phyloP scores from a whole-genome alignment of 2,797 vertebrate species.

The Menidia menidia region DNA sequence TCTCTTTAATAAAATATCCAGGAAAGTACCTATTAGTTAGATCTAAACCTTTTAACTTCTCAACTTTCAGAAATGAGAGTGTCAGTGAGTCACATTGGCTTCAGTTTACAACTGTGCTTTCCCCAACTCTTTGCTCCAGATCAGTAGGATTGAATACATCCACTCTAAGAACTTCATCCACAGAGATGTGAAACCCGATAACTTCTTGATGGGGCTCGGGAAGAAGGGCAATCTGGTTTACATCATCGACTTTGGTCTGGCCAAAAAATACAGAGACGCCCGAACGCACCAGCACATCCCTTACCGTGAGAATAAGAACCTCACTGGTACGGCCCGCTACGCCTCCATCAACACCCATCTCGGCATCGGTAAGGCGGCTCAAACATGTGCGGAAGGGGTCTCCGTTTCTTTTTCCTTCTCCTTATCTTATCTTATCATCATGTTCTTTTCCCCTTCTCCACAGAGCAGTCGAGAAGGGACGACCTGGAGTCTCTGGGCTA shows the following conservation, averaged over 20 bases:
- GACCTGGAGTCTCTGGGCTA: conserved; percentile 97
- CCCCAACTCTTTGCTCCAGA: conserved; percentile 74
- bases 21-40: background rate
- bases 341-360: conserved; percentile 98
- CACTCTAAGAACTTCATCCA: conserved; percentile 99
- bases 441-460: conserved; percentile 2
- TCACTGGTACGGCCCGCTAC: conserved; percentile 96
- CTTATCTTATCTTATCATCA: accelerated
- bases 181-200: conserved; percentile 96
- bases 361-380: conserved; percentile 89
- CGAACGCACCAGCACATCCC: conserved; percentile 98
- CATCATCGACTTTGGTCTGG: conserved; percentile 97
- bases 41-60: background rate
- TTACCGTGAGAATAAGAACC: conserved; percentile 97
- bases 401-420: background rate
- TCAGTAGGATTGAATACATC: conserved; percentile 97
- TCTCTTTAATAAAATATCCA: too few relatives aligned
- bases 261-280: conserved; percentile 96
- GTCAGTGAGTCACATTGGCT: background rate
- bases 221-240: conserved; percentile 98
- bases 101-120: background rate
- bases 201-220: conserved; percentile 97
- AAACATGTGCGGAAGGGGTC: background rate
- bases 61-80: background rate
- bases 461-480: conserved; percentile 96